Percentiles rank a stretch among this genome's conserved stretches.
Conservation (phyloP, 37 sponge, comb jelly and placozoan genomes). For the Axinella damicornis region DNA sequence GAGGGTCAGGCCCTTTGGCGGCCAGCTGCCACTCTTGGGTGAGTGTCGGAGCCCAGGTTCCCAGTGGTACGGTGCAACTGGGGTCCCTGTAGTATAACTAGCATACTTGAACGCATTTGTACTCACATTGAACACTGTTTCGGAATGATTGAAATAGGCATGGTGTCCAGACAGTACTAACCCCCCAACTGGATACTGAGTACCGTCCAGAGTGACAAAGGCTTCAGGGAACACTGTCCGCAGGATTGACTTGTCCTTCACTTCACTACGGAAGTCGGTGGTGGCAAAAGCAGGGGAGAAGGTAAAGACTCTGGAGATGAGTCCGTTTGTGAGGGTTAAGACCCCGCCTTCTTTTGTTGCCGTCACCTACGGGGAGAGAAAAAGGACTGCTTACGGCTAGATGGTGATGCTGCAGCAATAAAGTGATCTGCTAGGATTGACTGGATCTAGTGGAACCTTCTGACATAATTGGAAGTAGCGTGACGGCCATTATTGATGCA, state of each 20-base stretch:
- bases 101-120: neutral
- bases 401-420: too few species aligned
- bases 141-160: conserved; percentile 50
- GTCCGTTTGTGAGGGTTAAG: conserved; percentile 39
- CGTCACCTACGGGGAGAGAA: too few species aligned
- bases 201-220: conserved; percentile 46
- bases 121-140: neutral
- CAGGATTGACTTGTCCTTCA: neutral
- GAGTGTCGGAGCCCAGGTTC: conserved; percentile 58
- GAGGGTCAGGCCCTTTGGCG: conserved; percentile 57
- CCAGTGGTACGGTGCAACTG: conserved; percentile 66
- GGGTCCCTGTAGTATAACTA: neutral
- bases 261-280: conserved; percentile 38
- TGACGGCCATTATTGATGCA: too few species aligned
- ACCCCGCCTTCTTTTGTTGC: too few species aligned
- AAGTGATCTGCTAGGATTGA: too few species aligned
- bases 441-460: too few species aligned
- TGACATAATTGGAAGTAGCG: too few species aligned
- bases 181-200: conserved; percentile 49
- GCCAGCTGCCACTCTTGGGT: conserved; percentile 48
- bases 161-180: neutral
- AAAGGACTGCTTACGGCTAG: too few species aligned
- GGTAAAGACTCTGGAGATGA: conserved; percentile 39
- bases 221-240: conserved; percentile 41
- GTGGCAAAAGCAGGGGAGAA: conserved; percentile 55